A percentile compares a stretch with the other conserved stretches of the same genome.
phyloP scores from a whole-genome alignment of 2,797 vertebrate genomes.

The Iguana delicatissima region DNA sequence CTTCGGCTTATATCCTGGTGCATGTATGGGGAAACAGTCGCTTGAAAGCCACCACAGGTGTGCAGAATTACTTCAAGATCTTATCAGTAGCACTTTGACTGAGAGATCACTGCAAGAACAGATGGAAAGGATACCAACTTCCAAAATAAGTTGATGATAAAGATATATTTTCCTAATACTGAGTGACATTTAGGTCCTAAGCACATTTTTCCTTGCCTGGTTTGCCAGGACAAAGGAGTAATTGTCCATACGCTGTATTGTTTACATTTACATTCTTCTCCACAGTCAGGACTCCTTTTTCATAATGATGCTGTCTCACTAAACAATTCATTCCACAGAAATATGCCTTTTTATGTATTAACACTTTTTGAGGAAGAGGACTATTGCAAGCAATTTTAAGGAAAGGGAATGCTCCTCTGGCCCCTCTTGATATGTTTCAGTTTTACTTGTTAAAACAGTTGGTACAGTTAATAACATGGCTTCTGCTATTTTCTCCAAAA shows the following conservation, averaged over 20 bases:
- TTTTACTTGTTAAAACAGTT: not conserved
- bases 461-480: not conserved
- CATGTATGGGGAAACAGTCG: not conserved
- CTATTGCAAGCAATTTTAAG: not conserved
- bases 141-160: not conserved
- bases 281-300: constrained; percentile 2
- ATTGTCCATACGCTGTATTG: not conserved
- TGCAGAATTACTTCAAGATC: not conserved
- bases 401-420: not conserved
- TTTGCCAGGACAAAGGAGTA: not conserved
- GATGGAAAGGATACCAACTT: not conserved
- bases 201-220: not conserved
- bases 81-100: not conserved
- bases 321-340: not conserved
- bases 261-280: not conserved
- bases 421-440: not conserved
- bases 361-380: not conserved
- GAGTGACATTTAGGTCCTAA: not conserved
- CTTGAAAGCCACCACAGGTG: not conserved
- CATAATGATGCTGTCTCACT: not conserved
- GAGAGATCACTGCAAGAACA: not conserved
- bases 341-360: not conserved
- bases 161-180: not conserved
- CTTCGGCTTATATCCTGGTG: not conserved
- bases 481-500: not conserved